Base-by-base conservation (phyloP, 2,797 vertebrate genomes). In the Xerus rutilus region DNA sequence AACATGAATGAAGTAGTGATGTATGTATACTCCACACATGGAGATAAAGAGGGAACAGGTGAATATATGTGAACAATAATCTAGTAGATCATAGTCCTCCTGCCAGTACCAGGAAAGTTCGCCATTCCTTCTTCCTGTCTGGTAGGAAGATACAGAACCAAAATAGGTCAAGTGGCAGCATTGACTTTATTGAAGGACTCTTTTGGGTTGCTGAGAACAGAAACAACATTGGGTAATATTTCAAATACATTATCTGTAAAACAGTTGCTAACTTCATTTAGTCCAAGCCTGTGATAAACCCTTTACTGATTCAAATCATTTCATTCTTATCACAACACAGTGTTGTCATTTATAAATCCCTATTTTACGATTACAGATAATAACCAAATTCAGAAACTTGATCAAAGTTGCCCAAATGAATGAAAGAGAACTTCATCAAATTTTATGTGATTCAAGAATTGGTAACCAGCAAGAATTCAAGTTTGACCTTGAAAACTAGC, bases 401-500 rank as follows among this genome's bases (percentile, higher is more conserved):
- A 52, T 43, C 39, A 81, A 79, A 39, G 14, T 86, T 67, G 52
- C 30, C 5, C 28, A 95, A 4, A 49, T 59, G 70, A 82, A 73
- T 72, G 21, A 79, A 69, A 82, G 3, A 95, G 72, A 93, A 89
- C 8, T 76, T 76, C 72, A 70, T 17, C 25, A 59, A 97, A 85
- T 89, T 89, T 12, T 85, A 18, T 49, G 10, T 57, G 54, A 72
- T 35, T 93, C 43, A 86, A 74, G 78, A 64, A 85, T 85, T 82
- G 94, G 81, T 32, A 65, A 74, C 12, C 59, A 88, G 21, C n/a
- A 94, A 94, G 8, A 49, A 91, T 64, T 87, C 45, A 96, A 83
- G 65, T 76, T 69, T 35, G 84, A 23, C 30, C 70, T 30, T 59
- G 17, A 62, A 93, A 21, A 1, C 43, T 62, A 91, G 14, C 4